Base-by-base conservation (phyloP, 2,888 invertebrate species). In the Clanis bilineata region DNA sequence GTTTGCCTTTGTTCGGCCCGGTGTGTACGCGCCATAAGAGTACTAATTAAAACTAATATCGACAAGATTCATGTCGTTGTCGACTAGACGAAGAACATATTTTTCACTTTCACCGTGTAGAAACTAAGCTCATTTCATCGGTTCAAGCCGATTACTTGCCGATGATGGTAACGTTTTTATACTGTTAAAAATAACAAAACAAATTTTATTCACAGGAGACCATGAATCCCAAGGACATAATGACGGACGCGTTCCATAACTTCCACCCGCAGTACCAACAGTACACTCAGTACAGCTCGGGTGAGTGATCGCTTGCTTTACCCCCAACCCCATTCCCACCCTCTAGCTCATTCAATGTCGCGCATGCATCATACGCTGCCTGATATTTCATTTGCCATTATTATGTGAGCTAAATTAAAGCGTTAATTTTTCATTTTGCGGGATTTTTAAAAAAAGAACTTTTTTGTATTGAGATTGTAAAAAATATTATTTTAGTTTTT, bases 201-300 rank as follows among this genome's bases (percentile, higher is more conserved):
- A 15, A 4, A 28, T 23, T 18, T 0, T 3, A n/a, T 67, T 87
- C 85, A 3, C 84, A 97, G 97, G 98, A 98, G 95, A 98, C 98
- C 32, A 98, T 98, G 97, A 98, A 98, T 93, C 98, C 98, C 62
- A 97, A 97, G 94, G 99, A 99, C 93, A 99, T 99, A 88, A 99
- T 99, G 98, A 99, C 99, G 79, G 99, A 99, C 90, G 98, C 98
- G 83, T 98, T 99, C 93, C 99, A 99, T 92, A 99, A 99, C 93
- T 99, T 99, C 95, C 99, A 99, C 94, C 99, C 99, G 59, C 98
- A 99, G 87, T 99, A 99, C 92, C 99, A 99, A 89, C 99, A 99
- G 89, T 99, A 99, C 92, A 98, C 98, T 39, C 98, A 98, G 90
- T 98, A 98, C 86, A 98, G 97, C 93, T 97, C 97, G 80, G 97